Conservation (phyloP, 2,113 vertebrate genomes). For the Megaptera novaeangliae region DNA sequence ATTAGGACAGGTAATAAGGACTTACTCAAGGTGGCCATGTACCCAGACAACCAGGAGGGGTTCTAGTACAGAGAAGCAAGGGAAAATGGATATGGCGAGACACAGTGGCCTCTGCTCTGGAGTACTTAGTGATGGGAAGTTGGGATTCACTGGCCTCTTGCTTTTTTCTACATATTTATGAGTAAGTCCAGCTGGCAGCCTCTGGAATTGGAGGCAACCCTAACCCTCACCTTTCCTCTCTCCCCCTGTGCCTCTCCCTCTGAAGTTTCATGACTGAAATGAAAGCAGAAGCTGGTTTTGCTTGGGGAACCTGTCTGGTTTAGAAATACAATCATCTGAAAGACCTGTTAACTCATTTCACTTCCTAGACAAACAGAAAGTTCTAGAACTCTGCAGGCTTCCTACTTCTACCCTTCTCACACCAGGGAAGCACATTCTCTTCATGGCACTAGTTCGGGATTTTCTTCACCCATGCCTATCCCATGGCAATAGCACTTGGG, state of each 20-base stretch:
- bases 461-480: background rate
- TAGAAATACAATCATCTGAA: background rate
- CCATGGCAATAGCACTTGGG: background rate
- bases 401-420: background rate
- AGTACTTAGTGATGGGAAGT: accelerated
- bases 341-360: background rate
- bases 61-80: background rate
- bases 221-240: accelerated
- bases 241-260: accelerated
- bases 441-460: background rate
- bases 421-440: background rate
- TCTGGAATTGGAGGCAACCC: background rate
- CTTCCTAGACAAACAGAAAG: background rate
- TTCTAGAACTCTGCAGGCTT: background rate
- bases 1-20: accelerated
- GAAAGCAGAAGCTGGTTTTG: background rate
- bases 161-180: background rate
- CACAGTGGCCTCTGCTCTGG: background rate
- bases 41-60: too few relatives aligned
- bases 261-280: background rate
- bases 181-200: background rate
- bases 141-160: background rate
- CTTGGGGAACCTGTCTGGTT: background rate
- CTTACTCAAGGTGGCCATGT: background rate
- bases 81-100: accelerated